Conservation (phyloP, 1,140 invertebrate genomes). For the Pogonognathellus flavescens region DNA sequence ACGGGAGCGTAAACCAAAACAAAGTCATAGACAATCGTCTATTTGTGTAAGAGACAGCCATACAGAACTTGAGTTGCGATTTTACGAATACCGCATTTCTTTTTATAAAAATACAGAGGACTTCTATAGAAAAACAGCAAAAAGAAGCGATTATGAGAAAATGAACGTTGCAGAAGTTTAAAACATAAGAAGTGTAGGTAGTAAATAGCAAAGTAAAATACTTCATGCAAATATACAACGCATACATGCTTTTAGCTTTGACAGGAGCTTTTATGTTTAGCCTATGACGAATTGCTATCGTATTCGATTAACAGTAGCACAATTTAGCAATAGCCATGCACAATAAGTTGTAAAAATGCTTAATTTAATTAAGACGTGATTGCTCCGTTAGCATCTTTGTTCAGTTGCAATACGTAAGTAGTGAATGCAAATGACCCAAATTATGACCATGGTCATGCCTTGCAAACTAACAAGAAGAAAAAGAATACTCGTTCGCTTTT, state of each 20-base stretch:
- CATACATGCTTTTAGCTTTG: no score
- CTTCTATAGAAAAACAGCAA: not conserved
- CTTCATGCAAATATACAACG: no score
- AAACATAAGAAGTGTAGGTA: no score
- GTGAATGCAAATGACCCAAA: conserved; percentile 43
- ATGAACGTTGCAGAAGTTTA: not conserved
- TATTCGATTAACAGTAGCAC: not conserved
- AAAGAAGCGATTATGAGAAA: not conserved
- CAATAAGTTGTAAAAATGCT: not conserved
- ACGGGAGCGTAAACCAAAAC: no score
- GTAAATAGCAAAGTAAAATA: no score
- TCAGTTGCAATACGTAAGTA: not conserved
- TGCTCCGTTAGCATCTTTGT: not conserved
- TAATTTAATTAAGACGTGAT: conserved; percentile 35
- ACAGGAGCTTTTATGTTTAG: not conserved
- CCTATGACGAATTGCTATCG: conserved; percentile 29
- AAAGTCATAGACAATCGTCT: no score
- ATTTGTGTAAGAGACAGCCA: no score
- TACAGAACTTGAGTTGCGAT: not conserved
- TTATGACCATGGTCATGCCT: conserved; percentile 1
- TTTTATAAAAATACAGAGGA: not conserved
- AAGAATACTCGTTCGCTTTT: not conserved
- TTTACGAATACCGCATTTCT: not conserved
- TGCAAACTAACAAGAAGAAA: not conserved
- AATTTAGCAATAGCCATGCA: no score